Conservation (phyloP, 92 coral and sea anemone genomes). For the Palythoa grandiflora region DNA sequence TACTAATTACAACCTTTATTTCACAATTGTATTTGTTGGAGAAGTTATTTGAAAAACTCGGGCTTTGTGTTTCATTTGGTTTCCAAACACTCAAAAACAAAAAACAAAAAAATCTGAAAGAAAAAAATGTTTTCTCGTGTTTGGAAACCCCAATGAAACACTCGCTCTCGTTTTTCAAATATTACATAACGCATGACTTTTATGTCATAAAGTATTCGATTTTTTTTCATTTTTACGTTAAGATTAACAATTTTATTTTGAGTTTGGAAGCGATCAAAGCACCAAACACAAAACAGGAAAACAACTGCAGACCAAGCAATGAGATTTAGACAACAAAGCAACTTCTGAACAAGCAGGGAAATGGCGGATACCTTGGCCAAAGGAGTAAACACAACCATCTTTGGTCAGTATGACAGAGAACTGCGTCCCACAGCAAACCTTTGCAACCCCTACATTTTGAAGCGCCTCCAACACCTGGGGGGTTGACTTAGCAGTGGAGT, state of each 20-base stretch:
- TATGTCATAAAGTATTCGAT: background rate
- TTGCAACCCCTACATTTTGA: slow-evolving; percentile 71
- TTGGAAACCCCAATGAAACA: no score
- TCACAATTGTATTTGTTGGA: no score
- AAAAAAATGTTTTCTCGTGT: no score
- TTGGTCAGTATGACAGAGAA: slow-evolving; percentile 86
- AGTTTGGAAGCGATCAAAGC: no score
- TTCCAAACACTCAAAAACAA: no score
- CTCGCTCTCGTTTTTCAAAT: no score
- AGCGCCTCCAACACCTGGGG: slow-evolving; percentile 78
- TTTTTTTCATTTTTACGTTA: background rate
- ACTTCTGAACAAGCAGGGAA: background rate
- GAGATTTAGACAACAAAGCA: background rate
- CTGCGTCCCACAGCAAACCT: slow-evolving; percentile 88
- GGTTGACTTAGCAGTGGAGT: slow-evolving; percentile 83
- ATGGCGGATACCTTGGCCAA: slow-evolving; percentile 76
- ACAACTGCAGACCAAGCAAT: background rate
- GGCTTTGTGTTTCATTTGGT: no score
- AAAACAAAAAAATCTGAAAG: no score
- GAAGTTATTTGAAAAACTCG: no score
- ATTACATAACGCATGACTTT: background rate
- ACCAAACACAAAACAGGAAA: background rate
- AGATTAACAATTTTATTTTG: no score
- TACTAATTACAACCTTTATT: no score
- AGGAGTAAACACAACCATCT: slow-evolving; percentile 84